Base-by-base conservation (phyloP, 2,888 invertebrate species). In the Tethea ocularis region DNA sequence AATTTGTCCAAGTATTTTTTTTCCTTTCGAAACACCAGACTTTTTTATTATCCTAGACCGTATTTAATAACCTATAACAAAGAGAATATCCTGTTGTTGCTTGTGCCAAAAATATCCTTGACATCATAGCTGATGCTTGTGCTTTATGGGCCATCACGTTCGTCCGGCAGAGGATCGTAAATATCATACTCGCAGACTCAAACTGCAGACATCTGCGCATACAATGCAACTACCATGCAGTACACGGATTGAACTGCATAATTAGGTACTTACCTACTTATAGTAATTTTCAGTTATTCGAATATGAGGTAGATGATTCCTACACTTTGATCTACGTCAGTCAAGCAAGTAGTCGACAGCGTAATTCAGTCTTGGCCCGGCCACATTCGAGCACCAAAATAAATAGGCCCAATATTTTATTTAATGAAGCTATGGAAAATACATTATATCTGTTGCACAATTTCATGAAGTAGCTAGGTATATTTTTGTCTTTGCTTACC, bases 41-140 rank as follows among this genome's bases (percentile, higher is more conserved):
- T 71, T 70, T 71, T 71, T 69, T 76, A 46, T 46, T 46, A 46
- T 46, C 41, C n/a, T 46, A 46, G 60, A n/a, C 17, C 29, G 52
- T 29, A 62, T 60, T 69, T 66, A 61, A 75, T 77, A 77, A 77
- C 75, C 82, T 82, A 77, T 79, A 81, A 80, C 82, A 73, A 76
- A 72, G 77, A 74, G 75, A 79, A 77, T 80, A 81, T 78, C 76
- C 75, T 69, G 72, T 69, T 71, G 68, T 66, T 67, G 77, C 77
- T 68, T 75, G 83, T 86, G 90, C 90, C 91, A 90, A 87, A 88
- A 88, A 90, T 90, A 89, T 79, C 75, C 82, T 83, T 86, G 83
- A 85, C 85, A 86, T 86, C 85, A 86, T 78, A 77, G 82, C 71
- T 66, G 74, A 73, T 46, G 80, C 82, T 81, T 74, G 77, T 78